Conservation (phyloP, 2,888 invertebrate species). For the Lasiommata megera region DNA sequence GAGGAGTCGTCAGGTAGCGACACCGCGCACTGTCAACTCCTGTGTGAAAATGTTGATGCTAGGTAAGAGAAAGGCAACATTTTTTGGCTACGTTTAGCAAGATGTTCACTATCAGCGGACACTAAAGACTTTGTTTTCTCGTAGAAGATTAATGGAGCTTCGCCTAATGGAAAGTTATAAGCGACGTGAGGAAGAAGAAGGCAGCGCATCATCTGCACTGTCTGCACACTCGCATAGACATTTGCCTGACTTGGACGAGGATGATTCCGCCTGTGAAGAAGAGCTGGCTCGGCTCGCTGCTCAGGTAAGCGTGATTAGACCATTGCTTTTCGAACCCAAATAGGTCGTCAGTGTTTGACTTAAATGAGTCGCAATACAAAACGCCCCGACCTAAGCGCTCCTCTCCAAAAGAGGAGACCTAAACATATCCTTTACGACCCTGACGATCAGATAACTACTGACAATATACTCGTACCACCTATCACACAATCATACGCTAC, state of each 20-base stretch:
- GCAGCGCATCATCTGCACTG: slow-evolving; percentile 96
- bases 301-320: slow-evolving; percentile 64
- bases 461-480: too few species aligned
- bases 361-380: too few species aligned
- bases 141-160: slow-evolving; percentile 79
- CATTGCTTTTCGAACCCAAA: neutral
- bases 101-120: too few species aligned
- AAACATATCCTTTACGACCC: too few species aligned
- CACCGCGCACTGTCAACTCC: slow-evolving; percentile 71
- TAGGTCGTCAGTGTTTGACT: neutral
- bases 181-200: slow-evolving; percentile 84
- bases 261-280: slow-evolving; percentile 92
- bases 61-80: slow-evolving; percentile 57
- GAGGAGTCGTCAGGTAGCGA: slow-evolving; percentile 82
- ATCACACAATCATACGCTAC: too few species aligned
- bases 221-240: slow-evolving; percentile 97
- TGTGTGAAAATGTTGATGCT: slow-evolving; percentile 74
- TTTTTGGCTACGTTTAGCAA: too few species aligned
- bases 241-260: slow-evolving; percentile 95
- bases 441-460: too few species aligned
- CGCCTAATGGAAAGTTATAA: slow-evolving; percentile 75
- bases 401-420: too few species aligned
- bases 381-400: too few species aligned
- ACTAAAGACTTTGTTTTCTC: neutral
- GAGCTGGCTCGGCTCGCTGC: slow-evolving; percentile 89